These are phyloP conservation scores for Mastigias papua DNA, from an alignment of 30 jellyfish, hydroid and myxozoan genomes.

Conservation along the genomic window DNA sequence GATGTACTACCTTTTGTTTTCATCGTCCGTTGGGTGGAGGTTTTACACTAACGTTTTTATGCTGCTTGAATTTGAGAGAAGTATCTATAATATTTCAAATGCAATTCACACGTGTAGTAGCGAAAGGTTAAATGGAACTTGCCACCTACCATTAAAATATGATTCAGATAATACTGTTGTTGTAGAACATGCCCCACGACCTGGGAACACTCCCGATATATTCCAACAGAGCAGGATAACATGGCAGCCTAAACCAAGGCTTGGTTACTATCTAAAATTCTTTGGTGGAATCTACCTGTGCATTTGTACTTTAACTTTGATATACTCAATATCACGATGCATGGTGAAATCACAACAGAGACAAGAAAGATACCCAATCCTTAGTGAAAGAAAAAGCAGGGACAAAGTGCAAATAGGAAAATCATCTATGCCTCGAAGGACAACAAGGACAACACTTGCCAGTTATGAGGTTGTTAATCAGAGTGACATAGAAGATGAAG, in stretches of 20 bases:
- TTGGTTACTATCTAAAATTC: constrained; percentile 52
- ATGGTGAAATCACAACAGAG: constrained; percentile 10
- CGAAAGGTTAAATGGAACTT: constrained; percentile 16
- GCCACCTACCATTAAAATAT: constrained; percentile 63
- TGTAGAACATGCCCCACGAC: constrained; percentile 32
- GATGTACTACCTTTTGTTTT: constrained; percentile 57
- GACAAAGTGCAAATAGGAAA: neutral
- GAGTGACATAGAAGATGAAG: constrained; percentile 25
- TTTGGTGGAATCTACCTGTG: constrained; percentile 75
- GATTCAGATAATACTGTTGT: constrained; percentile 69
- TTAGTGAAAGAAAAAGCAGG: neutral
- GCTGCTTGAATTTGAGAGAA: constrained; percentile 71
- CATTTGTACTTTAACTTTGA: constrained; percentile 42
- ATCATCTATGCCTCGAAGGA: constrained; percentile 22
- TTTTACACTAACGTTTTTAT: constrained; percentile 69
- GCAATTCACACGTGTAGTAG: constrained; percentile 48
- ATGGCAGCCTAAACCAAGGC: constrained; percentile 68
- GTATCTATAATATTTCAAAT: constrained; percentile 57
- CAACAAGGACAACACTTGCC: constrained; percentile 53
- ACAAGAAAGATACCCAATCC: neutral
- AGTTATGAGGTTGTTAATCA: constrained; percentile 53
- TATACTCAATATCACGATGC: constrained; percentile 71
- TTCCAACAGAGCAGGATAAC: constrained; percentile 49
- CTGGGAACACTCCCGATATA: constrained; percentile 18
- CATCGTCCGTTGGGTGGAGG: constrained; percentile 97